Conservation (phyloP, 2,888 invertebrate genomes). For the Drosophila barbarae region DNA sequence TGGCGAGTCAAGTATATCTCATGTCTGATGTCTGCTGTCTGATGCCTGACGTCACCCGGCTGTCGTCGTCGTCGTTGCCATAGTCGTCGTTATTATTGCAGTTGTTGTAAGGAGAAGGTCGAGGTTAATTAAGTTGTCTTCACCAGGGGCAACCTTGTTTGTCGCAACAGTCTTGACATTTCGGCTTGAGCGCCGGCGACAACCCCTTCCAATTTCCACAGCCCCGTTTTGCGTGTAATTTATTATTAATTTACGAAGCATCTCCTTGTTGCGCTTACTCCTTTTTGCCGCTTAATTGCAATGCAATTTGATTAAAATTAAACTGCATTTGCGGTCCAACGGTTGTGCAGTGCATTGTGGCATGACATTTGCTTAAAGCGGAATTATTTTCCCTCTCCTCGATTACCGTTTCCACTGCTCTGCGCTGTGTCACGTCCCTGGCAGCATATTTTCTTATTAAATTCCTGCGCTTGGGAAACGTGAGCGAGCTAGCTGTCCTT, state of each 20-base stretch:
- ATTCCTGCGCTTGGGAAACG: conserved; percentile 55
- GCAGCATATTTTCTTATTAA: conserved; percentile 56
- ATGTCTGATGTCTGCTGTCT: not conserved
- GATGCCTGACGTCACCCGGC: conserved; percentile 61
- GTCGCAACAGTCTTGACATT: conserved; percentile 62
- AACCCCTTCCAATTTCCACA: conserved; percentile 1
- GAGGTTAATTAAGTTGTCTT: conserved; percentile 79
- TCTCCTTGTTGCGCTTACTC: conserved; percentile 5
- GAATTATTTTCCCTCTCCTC: conserved; percentile 11
- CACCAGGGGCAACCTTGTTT: conserved; percentile 64
- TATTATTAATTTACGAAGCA: conserved; percentile 63
- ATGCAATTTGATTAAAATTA: conserved; percentile 64
- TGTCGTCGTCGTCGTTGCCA: conserved; percentile 8
- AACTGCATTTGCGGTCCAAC: conserved; percentile 51
- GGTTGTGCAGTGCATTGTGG: conserved; percentile 25
- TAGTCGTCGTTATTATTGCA: conserved; percentile 26
- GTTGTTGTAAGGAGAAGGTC: conserved; percentile 70
- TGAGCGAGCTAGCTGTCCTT: conserved; percentile 38
- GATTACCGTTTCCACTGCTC: conserved; percentile 37
- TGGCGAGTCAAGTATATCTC: not conserved
- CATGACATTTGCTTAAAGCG: conserved; percentile 49
- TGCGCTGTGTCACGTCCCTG: conserved; percentile 54
- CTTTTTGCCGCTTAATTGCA: conserved; percentile 55
- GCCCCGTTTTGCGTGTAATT: conserved; percentile 34
- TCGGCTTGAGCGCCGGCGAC: conserved; percentile 38